These are phyloP conservation scores for Alviniconcha strummeri DNA, from an alignment of 2,888 invertebrate genomes.

Conservation along the genomic window DNA sequence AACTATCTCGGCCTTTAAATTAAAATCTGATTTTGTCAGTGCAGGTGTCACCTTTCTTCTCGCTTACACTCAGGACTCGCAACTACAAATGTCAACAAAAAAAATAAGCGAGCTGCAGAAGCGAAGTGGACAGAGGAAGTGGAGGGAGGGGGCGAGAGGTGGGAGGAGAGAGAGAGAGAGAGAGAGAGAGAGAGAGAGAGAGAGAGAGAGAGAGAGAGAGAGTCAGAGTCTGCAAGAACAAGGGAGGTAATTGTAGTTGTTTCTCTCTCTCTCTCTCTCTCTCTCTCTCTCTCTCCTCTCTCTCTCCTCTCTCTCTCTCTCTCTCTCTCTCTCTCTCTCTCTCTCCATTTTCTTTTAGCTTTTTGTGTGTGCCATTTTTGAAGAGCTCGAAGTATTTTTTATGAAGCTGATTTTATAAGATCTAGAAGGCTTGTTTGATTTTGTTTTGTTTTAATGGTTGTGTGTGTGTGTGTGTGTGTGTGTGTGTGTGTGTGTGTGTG, in stretches of 20 bases:
- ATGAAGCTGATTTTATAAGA: too few relatives aligned
- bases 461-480: not conserved
- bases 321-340: not conserved
- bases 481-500: not conserved
- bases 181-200: not conserved
- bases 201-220: not conserved
- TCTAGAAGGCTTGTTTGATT: too few relatives aligned
- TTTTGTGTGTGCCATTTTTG: too few relatives aligned
- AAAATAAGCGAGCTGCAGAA: not conserved
- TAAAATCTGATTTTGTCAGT: not conserved
- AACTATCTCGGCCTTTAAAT: not conserved
- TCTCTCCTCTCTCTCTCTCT: not conserved
- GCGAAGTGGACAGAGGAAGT: too few relatives aligned
- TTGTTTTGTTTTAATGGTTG: not conserved
- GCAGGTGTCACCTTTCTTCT: slow-evolving; percentile 16
- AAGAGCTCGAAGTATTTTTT: too few relatives aligned
- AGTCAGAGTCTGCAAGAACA: too few relatives aligned
- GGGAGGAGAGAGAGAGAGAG: not conserved
- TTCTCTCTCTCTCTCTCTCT: not conserved
- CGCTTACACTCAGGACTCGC: not conserved
- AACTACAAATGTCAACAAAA: not conserved
- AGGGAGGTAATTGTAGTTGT: not conserved
- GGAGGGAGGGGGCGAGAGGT: not conserved
- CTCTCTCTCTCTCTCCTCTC: not conserved
- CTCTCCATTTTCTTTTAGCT: not conserved